These are phyloP conservation scores for Dinothrombium tinctorium DNA, from an alignment of 1,140 invertebrate species.

Conservation along the genomic window DNA sequence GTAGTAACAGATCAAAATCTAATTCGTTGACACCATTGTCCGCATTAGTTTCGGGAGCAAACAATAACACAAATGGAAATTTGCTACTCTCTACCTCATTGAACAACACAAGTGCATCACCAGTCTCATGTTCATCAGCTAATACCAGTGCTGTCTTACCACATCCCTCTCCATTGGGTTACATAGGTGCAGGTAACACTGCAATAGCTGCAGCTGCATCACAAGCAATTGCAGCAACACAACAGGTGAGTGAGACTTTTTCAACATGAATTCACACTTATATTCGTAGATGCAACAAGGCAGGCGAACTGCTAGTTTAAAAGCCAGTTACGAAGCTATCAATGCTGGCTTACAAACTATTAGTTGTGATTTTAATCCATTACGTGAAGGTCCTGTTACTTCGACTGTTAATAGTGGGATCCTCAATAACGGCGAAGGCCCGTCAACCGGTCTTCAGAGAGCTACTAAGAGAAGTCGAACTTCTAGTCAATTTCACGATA, in stretches of 20 bases:
- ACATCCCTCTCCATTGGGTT: neutral
- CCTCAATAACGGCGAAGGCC: neutral
- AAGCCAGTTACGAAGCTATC: slow-evolving; percentile 77
- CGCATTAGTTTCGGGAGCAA: neutral
- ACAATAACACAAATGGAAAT: neutral
- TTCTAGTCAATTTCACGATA: slow-evolving; percentile 4
- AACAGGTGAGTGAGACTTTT: slow-evolving; percentile 39
- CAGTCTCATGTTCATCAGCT: neutral
- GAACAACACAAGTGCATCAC: neutral
- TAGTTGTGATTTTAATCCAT: slow-evolving; percentile 1
- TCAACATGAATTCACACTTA: neutral
- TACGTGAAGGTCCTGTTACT: slow-evolving; percentile 1
- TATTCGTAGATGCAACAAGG: slow-evolving; percentile 59
- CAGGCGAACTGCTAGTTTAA: slow-evolving; percentile 68
- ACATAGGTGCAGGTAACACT: slow-evolving; percentile 6
- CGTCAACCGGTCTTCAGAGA: slow-evolving; percentile 1
- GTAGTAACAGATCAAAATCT: neutral
- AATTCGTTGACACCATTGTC: neutral
- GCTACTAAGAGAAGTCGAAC: neutral
- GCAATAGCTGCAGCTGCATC: slow-evolving; percentile 82
- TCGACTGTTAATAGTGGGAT: neutral
- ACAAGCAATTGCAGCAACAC: slow-evolving; percentile 83
- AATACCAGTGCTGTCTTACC: neutral
- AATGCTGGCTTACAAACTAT: slow-evolving; percentile 15
- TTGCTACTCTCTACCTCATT: neutral